Base-by-base conservation (phyloP, 92 coral and sea anemone species). In the Porites evermanni region DNA sequence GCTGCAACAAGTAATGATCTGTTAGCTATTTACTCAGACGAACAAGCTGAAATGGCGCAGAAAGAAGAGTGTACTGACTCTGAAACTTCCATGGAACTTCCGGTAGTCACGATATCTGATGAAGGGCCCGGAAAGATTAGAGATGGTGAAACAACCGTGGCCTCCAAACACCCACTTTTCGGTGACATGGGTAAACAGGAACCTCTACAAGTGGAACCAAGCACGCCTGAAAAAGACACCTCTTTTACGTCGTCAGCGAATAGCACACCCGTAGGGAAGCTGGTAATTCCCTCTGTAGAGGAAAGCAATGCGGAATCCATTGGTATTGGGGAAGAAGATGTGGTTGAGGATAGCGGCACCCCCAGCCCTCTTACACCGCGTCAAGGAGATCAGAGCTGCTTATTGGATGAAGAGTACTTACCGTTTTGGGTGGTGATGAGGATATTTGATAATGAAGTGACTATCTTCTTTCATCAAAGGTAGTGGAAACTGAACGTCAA, bases 391-490 rank as follows among this genome's bases (percentile, higher is more conserved):
- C 68, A 10, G 81, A 86, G 47, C 58, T 78, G 24, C 60, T 8
- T 19, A 20, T 5, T 58, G 14, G 68, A 38, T 7, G 83, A 67
- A 18, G 76, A 50, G 16, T 68, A 53, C 77, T 32, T 82, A 16
- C 85, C 90, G 79, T 94, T 94, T 26, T 94, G 98, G 98, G 90
- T 94, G 12, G 94, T 94, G 8, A 77, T 94, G 84, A 85, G 93
- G 59, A 89, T 94, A 52, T 88, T 91, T 56, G 94, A 94, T 53
- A 83, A 89, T 65, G 91, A 89, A 52, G 98, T 97, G 87, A 94
- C 92, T 72, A 91, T 97, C 64, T 92, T 84, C 85, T 93, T 97
- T 64, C 99, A 97, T 84, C 77, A 92, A 84, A 90, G 99, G 99
- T 97, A 80, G 13, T 7, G 38, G 71, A 67, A 20, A 67, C 13